These are phyloP conservation scores for Sweltsa coloradensis DNA, from an alignment of 1,140 invertebrate species.

Conservation along the genomic window DNA sequence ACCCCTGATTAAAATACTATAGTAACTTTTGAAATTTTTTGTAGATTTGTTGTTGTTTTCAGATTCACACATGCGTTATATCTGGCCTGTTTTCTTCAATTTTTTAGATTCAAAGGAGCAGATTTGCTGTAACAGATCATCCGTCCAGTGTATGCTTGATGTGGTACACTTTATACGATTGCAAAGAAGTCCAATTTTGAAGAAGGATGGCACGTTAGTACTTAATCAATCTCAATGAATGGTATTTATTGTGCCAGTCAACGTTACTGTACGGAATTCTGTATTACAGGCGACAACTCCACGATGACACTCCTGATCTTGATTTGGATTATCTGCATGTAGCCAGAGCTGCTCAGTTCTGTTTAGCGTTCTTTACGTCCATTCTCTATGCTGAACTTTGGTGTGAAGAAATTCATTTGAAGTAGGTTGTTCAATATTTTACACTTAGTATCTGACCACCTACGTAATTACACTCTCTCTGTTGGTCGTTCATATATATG, in stretches of 20 bases:
- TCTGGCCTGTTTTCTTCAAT: neutral
- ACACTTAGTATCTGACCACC: neutral
- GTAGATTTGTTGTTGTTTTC: no score
- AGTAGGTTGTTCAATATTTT: neutral
- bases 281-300: no score
- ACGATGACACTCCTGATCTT: no score
- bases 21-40: no score
- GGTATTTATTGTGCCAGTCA: no score
- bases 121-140: slow-evolving; percentile 27
- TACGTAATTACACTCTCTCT: neutral
- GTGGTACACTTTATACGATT: slow-evolving; percentile 43
- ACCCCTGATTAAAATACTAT: no score
- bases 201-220: no score
- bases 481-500: neutral
- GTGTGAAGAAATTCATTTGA: slow-evolving; percentile 26
- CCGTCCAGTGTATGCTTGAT: slow-evolving; percentile 43
- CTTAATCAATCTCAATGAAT: no score
- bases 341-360: slow-evolving; percentile 53
- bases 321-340: slow-evolving; percentile 51
- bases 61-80: no score
- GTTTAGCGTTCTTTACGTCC: slow-evolving; percentile 54
- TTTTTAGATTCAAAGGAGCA: slow-evolving; percentile 16
- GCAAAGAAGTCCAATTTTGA: slow-evolving; percentile 30
- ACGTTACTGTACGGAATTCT: no score
- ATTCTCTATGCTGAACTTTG: slow-evolving; percentile 56